Evolutionary conservation across 2,797 vertebrate species (phyloP).

Genomic region (Lindbergichthys nudifrons): DNA sequence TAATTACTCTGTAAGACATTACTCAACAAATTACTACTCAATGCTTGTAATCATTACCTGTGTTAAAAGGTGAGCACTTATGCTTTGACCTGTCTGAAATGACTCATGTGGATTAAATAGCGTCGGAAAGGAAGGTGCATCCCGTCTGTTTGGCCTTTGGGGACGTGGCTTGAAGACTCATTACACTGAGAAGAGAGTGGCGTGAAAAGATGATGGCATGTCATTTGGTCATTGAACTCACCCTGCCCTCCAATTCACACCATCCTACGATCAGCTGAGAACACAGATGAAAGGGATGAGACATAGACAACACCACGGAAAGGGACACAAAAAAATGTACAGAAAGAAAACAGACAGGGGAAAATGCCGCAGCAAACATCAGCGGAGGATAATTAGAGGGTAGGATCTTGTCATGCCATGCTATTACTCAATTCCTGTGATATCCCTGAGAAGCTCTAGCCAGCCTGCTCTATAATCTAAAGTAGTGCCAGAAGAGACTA

Average conservation of each 20-base stretch:
- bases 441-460: slow-evolving; percentile 74
- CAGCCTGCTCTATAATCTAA: slow-evolving; percentile 79
- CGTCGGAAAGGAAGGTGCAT: slow-evolving; percentile 10
- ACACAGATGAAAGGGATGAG: slow-evolving; percentile 67
- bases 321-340: slow-evolving; percentile 50
- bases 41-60: slow-evolving; percentile 1
- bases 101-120: slow-evolving; percentile 66
- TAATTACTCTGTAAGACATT: neutral
- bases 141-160: slow-evolving; percentile 27
- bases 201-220: slow-evolving; percentile 54
- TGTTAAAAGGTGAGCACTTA: slow-evolving; percentile 29
- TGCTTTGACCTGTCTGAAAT: slow-evolving; percentile 67
- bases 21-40: neutral
- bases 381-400: slow-evolving; percentile 84
- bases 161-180: slow-evolving; percentile 39
- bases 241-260: slow-evolving; percentile 70
- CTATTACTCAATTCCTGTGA: slow-evolving; percentile 82
- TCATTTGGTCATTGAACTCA: slow-evolving; percentile 49
- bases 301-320: slow-evolving; percentile 47
- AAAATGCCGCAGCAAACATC: slow-evolving; percentile 62
- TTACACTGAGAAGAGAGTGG: slow-evolving; percentile 61
- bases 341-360: slow-evolving; percentile 40
- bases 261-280: slow-evolving; percentile 57
- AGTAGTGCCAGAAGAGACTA: slow-evolving; percentile 48
- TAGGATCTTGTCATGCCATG: slow-evolving; percentile 75